A percentile compares a stretch with the other conserved stretches of the same genome.
These are phyloP conservation scores for Cephus sareptanus DNA, from an alignment of 2,888 invertebrate genomes.

Conservation along the genomic window DNA sequence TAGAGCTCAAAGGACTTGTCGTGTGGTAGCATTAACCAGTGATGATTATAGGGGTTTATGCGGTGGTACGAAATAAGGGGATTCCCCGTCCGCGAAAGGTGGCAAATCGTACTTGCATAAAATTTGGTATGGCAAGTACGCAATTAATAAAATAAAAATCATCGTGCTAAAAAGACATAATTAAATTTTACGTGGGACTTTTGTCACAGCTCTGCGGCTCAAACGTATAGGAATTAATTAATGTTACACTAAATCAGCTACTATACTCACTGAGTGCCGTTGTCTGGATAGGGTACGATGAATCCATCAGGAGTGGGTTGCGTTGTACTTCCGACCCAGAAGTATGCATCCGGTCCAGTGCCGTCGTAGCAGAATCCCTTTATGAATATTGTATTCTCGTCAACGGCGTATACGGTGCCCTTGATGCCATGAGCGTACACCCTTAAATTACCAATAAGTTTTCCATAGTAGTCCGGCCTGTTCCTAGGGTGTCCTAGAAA, in stretches of 20 bases:
- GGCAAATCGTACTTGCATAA: neutral
- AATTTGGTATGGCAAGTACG: constrained; percentile 13
- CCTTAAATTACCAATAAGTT: constrained; percentile 78
- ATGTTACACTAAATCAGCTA: neutral
- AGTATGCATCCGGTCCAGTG: constrained; percentile 87
- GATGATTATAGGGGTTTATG: neutral
- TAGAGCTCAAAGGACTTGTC: constrained; percentile 43
- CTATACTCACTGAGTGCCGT: constrained; percentile 79
- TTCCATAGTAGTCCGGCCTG: constrained; percentile 75
- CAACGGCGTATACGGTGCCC: constrained; percentile 88
- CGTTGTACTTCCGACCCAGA: constrained; percentile 88
- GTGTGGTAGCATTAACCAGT: constrained; percentile 17
- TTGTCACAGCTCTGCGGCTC: constrained; percentile 34
- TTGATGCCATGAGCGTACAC: constrained; percentile 83
- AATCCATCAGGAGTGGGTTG: constrained; percentile 85
- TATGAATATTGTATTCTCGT: constrained; percentile 88
- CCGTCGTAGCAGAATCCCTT: constrained; percentile 91
- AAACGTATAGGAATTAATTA: neutral
- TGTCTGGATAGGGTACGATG: constrained; percentile 88
- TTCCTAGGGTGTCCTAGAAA: constrained; percentile 45
- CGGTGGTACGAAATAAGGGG: neutral
- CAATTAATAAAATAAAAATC: constrained; percentile 41
- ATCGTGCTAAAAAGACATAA: constrained; percentile 7
- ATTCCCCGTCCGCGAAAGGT: neutral
- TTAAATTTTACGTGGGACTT: constrained; percentile 40